Percentiles rank a stretch among this genome's conserved stretches.
These are phyloP conservation scores for Phoenicopterus ruber DNA, from an alignment of 2,113 vertebrate species.

Conservation along the genomic window DNA sequence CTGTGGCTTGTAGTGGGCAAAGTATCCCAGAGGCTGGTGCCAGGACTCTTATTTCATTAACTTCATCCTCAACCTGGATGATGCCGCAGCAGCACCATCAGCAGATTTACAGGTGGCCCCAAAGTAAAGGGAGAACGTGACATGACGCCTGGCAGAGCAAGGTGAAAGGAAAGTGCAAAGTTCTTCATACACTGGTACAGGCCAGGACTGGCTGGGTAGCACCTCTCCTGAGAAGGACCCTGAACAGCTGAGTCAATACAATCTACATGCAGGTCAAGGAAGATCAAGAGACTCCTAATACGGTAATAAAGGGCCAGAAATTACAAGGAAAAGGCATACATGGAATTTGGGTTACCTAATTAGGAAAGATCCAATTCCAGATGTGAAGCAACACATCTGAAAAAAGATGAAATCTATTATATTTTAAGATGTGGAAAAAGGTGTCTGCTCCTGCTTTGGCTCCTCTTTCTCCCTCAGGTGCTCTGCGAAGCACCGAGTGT, in stretches of 20 bases:
- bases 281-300: not conserved
- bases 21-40: not conserved
- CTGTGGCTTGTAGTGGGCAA: no score
- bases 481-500: not conserved
- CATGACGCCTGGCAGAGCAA: not conserved
- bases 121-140: not conserved
- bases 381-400: not conserved
- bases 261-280: not conserved
- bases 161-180: not conserved
- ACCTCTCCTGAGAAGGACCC: not conserved
- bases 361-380: not conserved
- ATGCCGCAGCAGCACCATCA: not conserved
- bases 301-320: not conserved
- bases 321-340: not conserved
- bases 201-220: not conserved
- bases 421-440: not conserved
- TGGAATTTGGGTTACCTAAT: not conserved
- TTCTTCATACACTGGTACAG: not conserved
- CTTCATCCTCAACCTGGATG: not conserved
- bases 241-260: not conserved
- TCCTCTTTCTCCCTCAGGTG: not conserved
- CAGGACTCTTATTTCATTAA: not conserved
- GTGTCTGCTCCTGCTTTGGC: not conserved
- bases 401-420: not conserved
- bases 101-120: not conserved